Percentiles rank a stretch among this genome's conserved stretches.
phyloP scores from a whole-genome alignment of 1,140 invertebrate species.

The Philotrypesis tridentata region DNA sequence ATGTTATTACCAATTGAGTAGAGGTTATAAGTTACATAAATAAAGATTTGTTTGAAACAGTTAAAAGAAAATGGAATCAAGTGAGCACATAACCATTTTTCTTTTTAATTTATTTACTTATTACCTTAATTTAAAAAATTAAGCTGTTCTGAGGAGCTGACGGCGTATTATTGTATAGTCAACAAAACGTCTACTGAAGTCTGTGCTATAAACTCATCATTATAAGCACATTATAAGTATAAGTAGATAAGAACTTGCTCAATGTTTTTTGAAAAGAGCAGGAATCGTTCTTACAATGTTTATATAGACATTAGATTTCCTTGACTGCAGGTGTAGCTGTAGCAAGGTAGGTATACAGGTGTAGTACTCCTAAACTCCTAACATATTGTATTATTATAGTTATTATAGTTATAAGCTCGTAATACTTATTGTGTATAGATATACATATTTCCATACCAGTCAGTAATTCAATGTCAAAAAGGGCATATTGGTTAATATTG shows the following conservation, averaged over 20 bases:
- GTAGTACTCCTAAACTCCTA: constrained; percentile 11
- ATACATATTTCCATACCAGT: no score
- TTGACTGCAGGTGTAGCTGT: no score
- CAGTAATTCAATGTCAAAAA: no score
- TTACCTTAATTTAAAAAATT: constrained; percentile 40
- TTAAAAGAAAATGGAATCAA: not conserved
- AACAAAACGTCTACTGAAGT: no score
- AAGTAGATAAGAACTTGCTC: not conserved
- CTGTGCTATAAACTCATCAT: not conserved
- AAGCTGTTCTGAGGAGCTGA: constrained; percentile 2
- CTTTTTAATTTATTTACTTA: not conserved
- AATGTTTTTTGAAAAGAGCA: constrained; percentile 39
- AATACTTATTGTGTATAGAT: no score
- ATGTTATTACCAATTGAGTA: constrained; percentile 16
- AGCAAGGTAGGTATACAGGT: no score
- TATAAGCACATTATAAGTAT: not conserved
- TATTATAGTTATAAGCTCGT: no score
- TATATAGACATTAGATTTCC: not conserved
- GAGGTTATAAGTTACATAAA: constrained; percentile 34
- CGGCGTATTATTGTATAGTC: no score
- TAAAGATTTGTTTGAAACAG: not conserved
- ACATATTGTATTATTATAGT: not conserved
- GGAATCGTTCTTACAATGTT: not conserved
- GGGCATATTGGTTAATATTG: no score
- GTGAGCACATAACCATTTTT: not conserved